These are phyloP conservation scores for Altica lythri DNA, from an alignment of 2,888 invertebrate genomes.

Conservation along the genomic window DNA sequence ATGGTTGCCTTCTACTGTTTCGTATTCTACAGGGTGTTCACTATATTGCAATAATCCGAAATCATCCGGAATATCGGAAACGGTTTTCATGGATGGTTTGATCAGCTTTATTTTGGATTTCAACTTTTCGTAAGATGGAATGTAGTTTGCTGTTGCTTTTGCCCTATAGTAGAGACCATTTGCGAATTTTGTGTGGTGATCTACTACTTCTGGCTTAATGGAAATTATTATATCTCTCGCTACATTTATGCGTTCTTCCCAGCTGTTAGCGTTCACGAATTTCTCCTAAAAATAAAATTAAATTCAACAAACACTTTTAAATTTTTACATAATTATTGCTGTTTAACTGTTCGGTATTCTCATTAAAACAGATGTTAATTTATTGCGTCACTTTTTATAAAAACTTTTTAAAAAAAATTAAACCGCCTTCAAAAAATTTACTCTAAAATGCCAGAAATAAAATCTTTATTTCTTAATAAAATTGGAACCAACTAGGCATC, in stretches of 20 bases:
- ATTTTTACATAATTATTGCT: too few relatives aligned
- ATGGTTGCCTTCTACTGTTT: slow-evolving; percentile 75
- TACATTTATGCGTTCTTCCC: slow-evolving; percentile 23
- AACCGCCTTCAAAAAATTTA: too few relatives aligned
- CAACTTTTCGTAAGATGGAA: slow-evolving; percentile 37
- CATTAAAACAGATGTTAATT: too few relatives aligned
- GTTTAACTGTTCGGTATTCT: too few relatives aligned
- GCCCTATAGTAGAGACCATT: slow-evolving; percentile 36
- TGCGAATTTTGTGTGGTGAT: slow-evolving; percentile 20
- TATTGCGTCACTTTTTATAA: too few relatives aligned
- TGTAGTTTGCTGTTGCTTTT: slow-evolving; percentile 35
- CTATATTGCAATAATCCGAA: slow-evolving; percentile 68
- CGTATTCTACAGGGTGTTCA: slow-evolving; percentile 62
- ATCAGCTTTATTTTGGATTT: slow-evolving; percentile 40
- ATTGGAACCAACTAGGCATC: too few relatives aligned
- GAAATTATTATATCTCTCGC: slow-evolving; percentile 3
- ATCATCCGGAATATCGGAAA: slow-evolving; percentile 60
- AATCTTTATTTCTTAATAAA: too few relatives aligned
- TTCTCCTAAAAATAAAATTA: slow-evolving; percentile 28
- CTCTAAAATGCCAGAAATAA: too few relatives aligned
- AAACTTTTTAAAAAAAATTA: too few relatives aligned
- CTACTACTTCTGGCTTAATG: neutral
- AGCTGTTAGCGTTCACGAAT: slow-evolving; percentile 19
- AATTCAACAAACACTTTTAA: too few relatives aligned
- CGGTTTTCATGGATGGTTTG: slow-evolving; percentile 36